Percentiles rank a stretch among this genome's conserved stretches.
Evolutionary conservation across 64 coral and sea anemone species (phyloP).

Genomic region (Hydrozoanthus tunicans): DNA sequence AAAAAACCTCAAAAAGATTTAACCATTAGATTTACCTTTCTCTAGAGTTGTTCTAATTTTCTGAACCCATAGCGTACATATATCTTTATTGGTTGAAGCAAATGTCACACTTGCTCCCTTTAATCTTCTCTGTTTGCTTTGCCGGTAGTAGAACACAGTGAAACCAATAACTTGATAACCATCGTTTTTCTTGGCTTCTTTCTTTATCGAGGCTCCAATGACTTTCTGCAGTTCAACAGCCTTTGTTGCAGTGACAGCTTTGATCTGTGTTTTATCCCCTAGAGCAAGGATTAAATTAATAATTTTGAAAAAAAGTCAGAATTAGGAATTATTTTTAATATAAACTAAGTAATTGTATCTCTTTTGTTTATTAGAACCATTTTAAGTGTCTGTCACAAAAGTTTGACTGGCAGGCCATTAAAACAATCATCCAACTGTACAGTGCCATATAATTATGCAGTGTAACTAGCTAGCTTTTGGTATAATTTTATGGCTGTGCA

Average conservation of each 20-base stretch:
- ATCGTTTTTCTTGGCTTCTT: constrained; percentile 33
- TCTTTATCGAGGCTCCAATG: constrained; percentile 80
- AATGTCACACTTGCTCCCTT: constrained; percentile 61
- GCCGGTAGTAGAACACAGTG: constrained; percentile 59
- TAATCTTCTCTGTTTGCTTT: constrained; percentile 60
- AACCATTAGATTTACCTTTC: constrained; percentile 35
- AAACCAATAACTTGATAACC: constrained; percentile 56
- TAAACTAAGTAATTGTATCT: too few relatives aligned
- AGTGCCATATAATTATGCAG: too few relatives aligned
- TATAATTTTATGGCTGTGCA: too few relatives aligned
- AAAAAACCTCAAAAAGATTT: neutral
- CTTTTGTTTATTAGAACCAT: too few relatives aligned
- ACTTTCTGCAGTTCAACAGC: constrained; percentile 54
- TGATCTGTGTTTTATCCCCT: constrained; percentile 6
- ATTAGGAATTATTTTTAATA: too few relatives aligned
- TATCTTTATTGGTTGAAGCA: constrained; percentile 57
- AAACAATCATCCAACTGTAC: too few relatives aligned
- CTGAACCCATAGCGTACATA: constrained; percentile 66
- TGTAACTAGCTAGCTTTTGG: too few relatives aligned
- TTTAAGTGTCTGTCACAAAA: too few relatives aligned
- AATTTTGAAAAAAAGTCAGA: too few relatives aligned
- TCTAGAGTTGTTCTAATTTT: constrained; percentile 63
- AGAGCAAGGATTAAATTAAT: too few relatives aligned
- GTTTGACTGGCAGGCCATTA: too few relatives aligned
- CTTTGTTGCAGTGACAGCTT: constrained; percentile 32